Percentiles rank a stretch among this genome's conserved stretches.
phyloP scores from a whole-genome alignment of 2,113 vertebrate species.

The Melozone crissalis region DNA sequence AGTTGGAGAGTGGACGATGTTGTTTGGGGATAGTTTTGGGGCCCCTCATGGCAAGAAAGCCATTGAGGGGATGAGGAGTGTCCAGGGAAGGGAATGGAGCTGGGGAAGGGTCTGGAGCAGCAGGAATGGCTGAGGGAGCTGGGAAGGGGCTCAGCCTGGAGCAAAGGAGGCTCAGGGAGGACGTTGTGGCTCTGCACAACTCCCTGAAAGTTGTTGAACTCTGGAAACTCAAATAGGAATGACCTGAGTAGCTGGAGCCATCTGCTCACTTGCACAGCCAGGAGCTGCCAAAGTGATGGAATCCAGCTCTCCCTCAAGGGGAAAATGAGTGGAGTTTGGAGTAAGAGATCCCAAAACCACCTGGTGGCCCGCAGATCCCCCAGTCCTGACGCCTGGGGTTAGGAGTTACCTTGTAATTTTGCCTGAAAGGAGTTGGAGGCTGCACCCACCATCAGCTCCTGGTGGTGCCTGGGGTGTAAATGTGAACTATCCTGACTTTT shows the following conservation, averaged over 20 bases:
- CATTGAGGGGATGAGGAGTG: neutral
- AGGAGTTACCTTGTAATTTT: neutral
- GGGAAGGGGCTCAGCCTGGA: neutral
- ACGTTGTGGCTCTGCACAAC: neutral
- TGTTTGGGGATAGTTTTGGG: neutral
- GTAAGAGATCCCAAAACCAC: neutral
- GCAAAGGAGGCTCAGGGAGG: neutral
- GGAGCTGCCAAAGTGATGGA: neutral
- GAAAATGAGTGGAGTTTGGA: neutral
- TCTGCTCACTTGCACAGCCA: accelerated
- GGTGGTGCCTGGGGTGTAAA: accelerated
- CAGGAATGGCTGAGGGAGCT: neutral
- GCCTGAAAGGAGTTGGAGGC: neutral
- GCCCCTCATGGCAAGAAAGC: accelerated
- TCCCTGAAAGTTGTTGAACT: neutral
- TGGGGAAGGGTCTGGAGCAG: neutral
- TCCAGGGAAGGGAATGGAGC: too few relatives aligned
- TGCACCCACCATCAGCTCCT: neutral
- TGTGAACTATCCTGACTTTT: neutral
- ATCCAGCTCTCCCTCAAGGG: neutral
- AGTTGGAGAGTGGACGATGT: accelerated
- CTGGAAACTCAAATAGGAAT: neutral
- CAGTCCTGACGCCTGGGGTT: too few relatives aligned
- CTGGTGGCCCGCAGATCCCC: neutral
- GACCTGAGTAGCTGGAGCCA: neutral